These are phyloP conservation scores for Hofmannophila pseudospretella DNA, from an alignment of 2,888 invertebrate species.

Conservation along the genomic window DNA sequence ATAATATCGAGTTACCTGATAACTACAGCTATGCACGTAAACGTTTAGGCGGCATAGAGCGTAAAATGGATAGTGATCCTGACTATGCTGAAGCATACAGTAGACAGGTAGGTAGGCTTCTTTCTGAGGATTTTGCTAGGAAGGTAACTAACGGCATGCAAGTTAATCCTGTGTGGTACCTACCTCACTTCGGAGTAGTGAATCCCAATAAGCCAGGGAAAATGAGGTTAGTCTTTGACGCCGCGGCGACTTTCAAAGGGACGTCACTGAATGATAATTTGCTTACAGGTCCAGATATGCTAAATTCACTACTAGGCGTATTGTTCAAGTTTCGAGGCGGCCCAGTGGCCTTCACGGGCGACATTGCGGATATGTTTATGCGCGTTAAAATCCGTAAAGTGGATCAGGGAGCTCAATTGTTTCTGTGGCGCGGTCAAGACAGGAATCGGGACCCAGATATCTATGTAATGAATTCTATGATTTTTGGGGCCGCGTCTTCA, in stretches of 20 bases:
- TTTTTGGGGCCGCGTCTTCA: conserved; percentile 12
- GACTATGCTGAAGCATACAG: background rate
- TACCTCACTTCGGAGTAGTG: conserved; percentile 25
- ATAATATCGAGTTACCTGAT: conserved; percentile 23
- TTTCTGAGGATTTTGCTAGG: background rate
- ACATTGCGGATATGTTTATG: conserved; percentile 23
- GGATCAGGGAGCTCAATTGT: conserved; percentile 20
- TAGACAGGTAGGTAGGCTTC: background rate
- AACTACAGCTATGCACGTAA: background rate
- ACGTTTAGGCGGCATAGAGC: background rate
- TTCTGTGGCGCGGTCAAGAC: conserved; percentile 23
- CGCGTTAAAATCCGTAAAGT: conserved; percentile 21
- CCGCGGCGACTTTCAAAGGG: conserved; percentile 25
- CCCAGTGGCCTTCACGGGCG: conserved; percentile 19
- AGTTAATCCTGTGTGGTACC: conserved; percentile 20
- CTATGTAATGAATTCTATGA: conserved; percentile 26
- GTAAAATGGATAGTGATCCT: conserved; percentile 1
- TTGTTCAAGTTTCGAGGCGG: background rate
- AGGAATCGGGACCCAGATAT: conserved; percentile 4
- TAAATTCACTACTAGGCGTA: conserved; percentile 15
- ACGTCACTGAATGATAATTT: conserved; percentile 28
- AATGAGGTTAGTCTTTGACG: conserved; percentile 32
- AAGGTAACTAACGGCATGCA: no score
- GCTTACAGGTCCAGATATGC: conserved; percentile 30
- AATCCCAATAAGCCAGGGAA: conserved; percentile 26